Evolutionary conservation across 2,113 vertebrate species (phyloP), one percentile per base, ranked within the genome.

Genomic region (Polyodon spathula): DNA sequence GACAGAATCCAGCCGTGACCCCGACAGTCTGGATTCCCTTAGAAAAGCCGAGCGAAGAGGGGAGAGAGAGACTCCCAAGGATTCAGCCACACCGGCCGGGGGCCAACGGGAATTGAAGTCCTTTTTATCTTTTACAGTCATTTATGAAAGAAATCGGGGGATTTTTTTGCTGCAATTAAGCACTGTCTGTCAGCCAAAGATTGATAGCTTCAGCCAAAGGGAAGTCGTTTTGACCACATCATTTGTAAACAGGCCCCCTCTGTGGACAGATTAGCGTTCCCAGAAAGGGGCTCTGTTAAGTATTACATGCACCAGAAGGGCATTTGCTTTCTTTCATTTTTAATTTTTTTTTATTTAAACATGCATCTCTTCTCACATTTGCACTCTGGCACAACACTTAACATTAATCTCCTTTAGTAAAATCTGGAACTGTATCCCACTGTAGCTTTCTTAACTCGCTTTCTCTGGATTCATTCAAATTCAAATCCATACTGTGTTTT

Each of bases 161-260:
- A 63, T 17, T 76, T 73, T 80, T 76, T 72, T 75, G 77, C 78
- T 81, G 80, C 77, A 84, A 88, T 91, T 88, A 90, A 86, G 82
- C 67, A 83, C 71, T 63, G 72, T 71, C 69, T 72, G 71, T 74
- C 69, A 82, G 79, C 84, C 85, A 77, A 80, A 88, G 78, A 84
- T 80, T 86, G 79, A 89, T 89, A 76, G 82, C 78, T 82, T 73
- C 82, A 78, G 83, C 76, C 76, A 83, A 84, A 85, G 82, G 76
- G 80, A 89, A 82, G 84, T 81, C 76, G 73, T 76, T 75, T 81
- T 76, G 67, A 73, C 66, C 74, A 74, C 69, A 74, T 81, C 86
- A 94, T 86, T 83, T 88, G 86, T 89, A 91, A 90, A 89, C 82
- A 79, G 80, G 81, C 79, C 78, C 68, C 79, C 76, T 90, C 81